These are phyloP conservation scores for Troides helena DNA, from an alignment of 2,888 invertebrate species.

Conservation along the genomic window DNA sequence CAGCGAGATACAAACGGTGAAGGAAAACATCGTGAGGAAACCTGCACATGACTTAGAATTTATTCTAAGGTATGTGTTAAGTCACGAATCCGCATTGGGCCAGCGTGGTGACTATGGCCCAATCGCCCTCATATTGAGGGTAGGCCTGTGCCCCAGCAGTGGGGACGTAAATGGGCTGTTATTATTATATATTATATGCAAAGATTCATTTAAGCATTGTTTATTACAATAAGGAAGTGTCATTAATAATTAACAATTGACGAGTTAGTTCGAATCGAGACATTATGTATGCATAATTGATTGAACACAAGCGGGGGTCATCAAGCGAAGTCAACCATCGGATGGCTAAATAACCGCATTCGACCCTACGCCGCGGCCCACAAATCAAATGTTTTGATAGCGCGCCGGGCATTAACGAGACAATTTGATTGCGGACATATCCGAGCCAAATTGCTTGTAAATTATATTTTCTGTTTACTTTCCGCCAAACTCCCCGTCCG, in stretches of 20 bases:
- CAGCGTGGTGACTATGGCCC: too few relatives aligned
- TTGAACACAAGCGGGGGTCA: slow-evolving; percentile 70
- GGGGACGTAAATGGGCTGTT: too few relatives aligned
- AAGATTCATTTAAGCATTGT: not conserved
- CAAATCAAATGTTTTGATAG: slow-evolving; percentile 81
- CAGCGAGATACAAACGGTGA: too few relatives aligned
- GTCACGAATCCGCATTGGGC: too few relatives aligned
- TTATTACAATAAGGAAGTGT: not conserved
- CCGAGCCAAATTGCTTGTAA: slow-evolving; percentile 80
- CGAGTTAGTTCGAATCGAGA: slow-evolving; percentile 27
- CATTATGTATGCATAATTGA: slow-evolving; percentile 42
- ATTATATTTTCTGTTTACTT: slow-evolving; percentile 81
- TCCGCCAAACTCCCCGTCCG: slow-evolving; percentile 74
- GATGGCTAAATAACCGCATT: slow-evolving; percentile 68
- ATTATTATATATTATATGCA: not conserved
- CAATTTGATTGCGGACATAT: slow-evolving; percentile 81
- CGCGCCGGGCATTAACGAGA: slow-evolving; percentile 78
- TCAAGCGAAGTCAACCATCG: slow-evolving; percentile 64
- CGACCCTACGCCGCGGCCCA: slow-evolving; percentile 63
- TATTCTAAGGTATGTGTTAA: too few relatives aligned
- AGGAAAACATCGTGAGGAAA: too few relatives aligned
- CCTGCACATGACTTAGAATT: too few relatives aligned
- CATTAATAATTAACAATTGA: slow-evolving; percentile 19
- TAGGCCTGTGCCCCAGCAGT: too few relatives aligned
- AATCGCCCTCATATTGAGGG: too few relatives aligned